Conservation (phyloP, 2,888 invertebrate genomes). For the Dilophus febrilis region DNA sequence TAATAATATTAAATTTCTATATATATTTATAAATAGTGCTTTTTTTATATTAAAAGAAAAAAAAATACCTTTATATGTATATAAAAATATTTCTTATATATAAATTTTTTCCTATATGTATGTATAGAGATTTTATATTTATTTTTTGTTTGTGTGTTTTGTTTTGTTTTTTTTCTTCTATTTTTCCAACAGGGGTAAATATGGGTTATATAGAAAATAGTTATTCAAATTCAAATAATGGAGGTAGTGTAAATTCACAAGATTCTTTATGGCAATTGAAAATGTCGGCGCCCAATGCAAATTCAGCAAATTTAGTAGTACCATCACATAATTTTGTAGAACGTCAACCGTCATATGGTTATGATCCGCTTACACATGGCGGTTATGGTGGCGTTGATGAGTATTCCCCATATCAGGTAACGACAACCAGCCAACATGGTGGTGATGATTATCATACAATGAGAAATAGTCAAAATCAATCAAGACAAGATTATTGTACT, state of each 20-base stretch:
- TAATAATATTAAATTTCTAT: too few relatives aligned
- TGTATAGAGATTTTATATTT: slow-evolving; percentile 5
- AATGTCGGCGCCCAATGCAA: slow-evolving; percentile 57
- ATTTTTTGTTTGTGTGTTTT: too few relatives aligned
- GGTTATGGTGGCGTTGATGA: slow-evolving; percentile 70
- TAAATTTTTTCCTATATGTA: slow-evolving; percentile 4
- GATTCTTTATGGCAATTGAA: slow-evolving; percentile 91
- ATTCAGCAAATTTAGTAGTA: slow-evolving; percentile 44
- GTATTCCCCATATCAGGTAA: slow-evolving; percentile 70
- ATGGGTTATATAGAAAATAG: slow-evolving; percentile 85
- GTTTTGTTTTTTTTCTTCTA: slow-evolving; percentile 5
- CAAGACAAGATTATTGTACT: slow-evolving; percentile 71
- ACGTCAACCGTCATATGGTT: slow-evolving; percentile 51
- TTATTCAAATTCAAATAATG: slow-evolving; percentile 84
- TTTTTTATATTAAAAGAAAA: too few relatives aligned
- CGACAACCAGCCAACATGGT: slow-evolving; percentile 45
- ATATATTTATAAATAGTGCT: too few relatives aligned
- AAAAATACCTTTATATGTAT: too few relatives aligned
- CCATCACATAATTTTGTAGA: slow-evolving; percentile 44
- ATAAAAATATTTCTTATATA: slow-evolving; percentile 8
- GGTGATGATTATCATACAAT: slow-evolving; percentile 50
- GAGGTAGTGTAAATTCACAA: slow-evolving; percentile 89
- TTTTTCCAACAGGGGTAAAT: slow-evolving; percentile 49
- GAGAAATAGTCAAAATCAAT: slow-evolving; percentile 63
- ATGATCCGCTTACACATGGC: slow-evolving; percentile 64